Evolutionary conservation across 2,113 vertebrate species (phyloP).

Genomic region (Anser cygnoides): DNA sequence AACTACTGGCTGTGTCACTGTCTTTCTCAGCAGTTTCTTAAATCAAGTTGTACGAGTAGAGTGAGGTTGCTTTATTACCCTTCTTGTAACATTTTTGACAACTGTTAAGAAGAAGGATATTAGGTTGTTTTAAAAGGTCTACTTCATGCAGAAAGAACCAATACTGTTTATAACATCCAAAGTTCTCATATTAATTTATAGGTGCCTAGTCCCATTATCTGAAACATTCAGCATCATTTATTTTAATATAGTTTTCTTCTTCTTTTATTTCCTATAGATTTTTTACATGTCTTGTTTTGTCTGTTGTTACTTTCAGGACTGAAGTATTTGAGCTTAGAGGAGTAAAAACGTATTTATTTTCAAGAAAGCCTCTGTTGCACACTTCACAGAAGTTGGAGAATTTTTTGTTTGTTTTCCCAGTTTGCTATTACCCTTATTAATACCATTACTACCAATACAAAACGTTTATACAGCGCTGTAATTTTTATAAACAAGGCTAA

Average conservation of each 20-base stretch:
- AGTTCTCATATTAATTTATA: not conserved
- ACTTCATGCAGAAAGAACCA: not conserved
- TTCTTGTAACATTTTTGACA: constrained; percentile 2
- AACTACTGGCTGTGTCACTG: not conserved
- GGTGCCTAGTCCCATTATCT: not conserved
- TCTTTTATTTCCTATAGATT: not conserved
- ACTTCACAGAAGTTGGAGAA: not conserved
- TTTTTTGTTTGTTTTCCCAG: not conserved
- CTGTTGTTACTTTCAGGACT: not conserved
- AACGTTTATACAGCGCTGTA: not conserved
- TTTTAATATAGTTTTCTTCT: not conserved
- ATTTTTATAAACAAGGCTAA: not conserved
- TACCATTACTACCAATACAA: not conserved
- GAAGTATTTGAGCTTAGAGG: not conserved
- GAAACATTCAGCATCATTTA: not conserved
- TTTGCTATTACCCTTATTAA: not conserved
- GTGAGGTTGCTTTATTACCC: not conserved
- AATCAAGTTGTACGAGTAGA: constrained; percentile 22
- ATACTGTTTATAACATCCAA: not conserved
- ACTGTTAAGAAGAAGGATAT: not conserved
- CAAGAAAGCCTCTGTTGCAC: not conserved
- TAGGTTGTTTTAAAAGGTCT: not conserved
- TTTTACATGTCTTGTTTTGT: not conserved
- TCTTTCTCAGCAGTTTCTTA: not conserved
- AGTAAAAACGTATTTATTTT: not conserved